phyloP scores from a whole-genome alignment of 2,113 vertebrate species.

The Probosciger aterrimus region DNA sequence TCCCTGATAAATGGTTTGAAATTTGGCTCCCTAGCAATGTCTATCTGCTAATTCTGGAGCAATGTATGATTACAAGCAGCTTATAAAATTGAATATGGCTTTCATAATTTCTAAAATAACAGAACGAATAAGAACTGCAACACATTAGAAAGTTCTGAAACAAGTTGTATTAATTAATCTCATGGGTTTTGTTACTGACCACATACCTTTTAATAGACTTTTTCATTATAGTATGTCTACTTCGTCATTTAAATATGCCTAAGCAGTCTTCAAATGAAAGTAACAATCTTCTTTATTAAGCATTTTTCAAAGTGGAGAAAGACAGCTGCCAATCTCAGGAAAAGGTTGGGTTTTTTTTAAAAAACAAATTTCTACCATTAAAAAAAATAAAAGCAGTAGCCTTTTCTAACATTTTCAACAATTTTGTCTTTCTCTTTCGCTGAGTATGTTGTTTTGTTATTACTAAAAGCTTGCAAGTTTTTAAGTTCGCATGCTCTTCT shows the following conservation, averaged over 20 bases:
- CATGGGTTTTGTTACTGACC: rapidly evolving
- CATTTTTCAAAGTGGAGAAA: not conserved
- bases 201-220: not conserved
- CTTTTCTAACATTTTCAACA: not conserved
- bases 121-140: not conserved
- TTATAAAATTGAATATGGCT: not conserved
- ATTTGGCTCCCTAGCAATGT: not conserved
- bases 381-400: not conserved
- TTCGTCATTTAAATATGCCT: not conserved
- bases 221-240: not conserved
- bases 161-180: not conserved
- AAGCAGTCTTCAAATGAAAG: not conserved
- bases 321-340: not conserved
- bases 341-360: not conserved
- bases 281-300: not conserved
- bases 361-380: not conserved
- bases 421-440: not conserved
- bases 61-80: not conserved
- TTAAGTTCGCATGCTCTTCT: not conserved
- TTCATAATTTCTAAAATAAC: not conserved
- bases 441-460: not conserved
- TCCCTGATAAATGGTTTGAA: not conserved
- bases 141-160: not conserved
- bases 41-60: not conserved
- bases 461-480: not conserved